Conservation (phyloP, 1,140 invertebrate genomes). For the Drosophila ercepeae region DNA sequence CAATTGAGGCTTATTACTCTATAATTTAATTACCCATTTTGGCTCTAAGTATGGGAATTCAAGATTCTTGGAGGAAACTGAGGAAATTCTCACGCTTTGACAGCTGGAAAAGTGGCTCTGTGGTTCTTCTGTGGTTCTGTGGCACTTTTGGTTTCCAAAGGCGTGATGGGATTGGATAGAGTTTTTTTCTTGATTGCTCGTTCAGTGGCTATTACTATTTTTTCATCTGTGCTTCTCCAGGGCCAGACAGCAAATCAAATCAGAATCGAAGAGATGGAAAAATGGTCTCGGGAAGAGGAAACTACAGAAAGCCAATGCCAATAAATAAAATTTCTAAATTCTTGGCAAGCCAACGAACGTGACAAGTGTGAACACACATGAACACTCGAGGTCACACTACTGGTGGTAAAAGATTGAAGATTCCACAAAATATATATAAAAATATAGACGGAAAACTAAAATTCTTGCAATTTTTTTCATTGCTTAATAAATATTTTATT, state of each 20-base stretch:
- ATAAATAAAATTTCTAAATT: constrained; percentile 74
- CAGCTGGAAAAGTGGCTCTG: constrained; percentile 36
- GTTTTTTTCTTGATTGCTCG: constrained; percentile 37
- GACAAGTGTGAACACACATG: constrained; percentile 55
- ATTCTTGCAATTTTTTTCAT: background rate
- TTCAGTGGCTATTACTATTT: constrained; percentile 20
- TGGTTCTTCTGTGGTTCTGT: constrained; percentile 4
- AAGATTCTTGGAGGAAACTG: background rate
- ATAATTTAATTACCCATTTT: constrained; percentile 64
- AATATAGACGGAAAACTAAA: no score
- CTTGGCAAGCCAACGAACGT: constrained; percentile 64
- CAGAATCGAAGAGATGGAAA: constrained; percentile 24
- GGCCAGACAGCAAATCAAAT: constrained; percentile 35
- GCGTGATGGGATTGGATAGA: constrained; percentile 41
- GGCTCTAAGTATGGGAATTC: constrained; percentile 1
- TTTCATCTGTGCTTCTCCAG: constrained; percentile 15
- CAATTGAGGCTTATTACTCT: constrained; percentile 70
- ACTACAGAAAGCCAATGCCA: constrained; percentile 68
- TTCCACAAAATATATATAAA: background rate
- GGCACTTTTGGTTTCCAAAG: constrained; percentile 69
- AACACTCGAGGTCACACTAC: background rate
- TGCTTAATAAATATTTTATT: background rate
- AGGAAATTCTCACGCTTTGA: constrained; percentile 52
- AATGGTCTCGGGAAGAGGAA: background rate
- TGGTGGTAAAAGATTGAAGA: no score